Conservation (phyloP, 2,888 invertebrate genomes). For the Epinotia demarniana region DNA sequence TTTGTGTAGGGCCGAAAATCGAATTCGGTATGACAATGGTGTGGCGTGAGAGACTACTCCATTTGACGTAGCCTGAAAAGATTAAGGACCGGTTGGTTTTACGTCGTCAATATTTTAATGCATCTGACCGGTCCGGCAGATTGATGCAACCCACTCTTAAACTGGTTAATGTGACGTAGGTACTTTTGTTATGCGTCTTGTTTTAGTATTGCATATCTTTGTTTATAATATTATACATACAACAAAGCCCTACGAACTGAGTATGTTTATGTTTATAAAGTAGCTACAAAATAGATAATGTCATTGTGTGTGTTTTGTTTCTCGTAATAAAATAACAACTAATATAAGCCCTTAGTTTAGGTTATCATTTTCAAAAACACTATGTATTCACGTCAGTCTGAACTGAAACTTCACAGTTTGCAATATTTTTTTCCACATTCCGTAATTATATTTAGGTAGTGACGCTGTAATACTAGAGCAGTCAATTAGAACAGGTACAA, state of each 20-base stretch:
- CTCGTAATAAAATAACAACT: background rate
- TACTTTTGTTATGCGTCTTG: background rate
- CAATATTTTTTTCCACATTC: too few species aligned
- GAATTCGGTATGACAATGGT: background rate
- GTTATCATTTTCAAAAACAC: too few species aligned
- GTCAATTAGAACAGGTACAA: too few species aligned
- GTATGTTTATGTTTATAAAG: conserved; percentile 5
- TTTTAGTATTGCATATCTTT: background rate
- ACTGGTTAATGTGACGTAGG: background rate
- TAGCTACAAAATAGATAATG: conserved; percentile 7
- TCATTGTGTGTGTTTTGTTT: conserved; percentile 1
- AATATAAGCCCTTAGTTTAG: background rate
- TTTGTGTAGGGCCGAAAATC: background rate
- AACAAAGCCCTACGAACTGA: background rate
- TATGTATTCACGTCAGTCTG: too few species aligned
- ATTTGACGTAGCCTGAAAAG: too few species aligned
- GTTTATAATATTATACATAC: background rate
- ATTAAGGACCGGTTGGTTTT: background rate
- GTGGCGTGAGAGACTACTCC: background rate
- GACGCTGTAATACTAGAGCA: too few species aligned
- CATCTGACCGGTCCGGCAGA: background rate
- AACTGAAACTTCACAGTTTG: too few species aligned
- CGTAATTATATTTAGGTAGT: too few species aligned
- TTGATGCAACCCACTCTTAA: background rate
- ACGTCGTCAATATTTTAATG: background rate